Base-by-base conservation (phyloP, 1,140 invertebrate genomes). In the Drosophila grimshawi region DNA sequence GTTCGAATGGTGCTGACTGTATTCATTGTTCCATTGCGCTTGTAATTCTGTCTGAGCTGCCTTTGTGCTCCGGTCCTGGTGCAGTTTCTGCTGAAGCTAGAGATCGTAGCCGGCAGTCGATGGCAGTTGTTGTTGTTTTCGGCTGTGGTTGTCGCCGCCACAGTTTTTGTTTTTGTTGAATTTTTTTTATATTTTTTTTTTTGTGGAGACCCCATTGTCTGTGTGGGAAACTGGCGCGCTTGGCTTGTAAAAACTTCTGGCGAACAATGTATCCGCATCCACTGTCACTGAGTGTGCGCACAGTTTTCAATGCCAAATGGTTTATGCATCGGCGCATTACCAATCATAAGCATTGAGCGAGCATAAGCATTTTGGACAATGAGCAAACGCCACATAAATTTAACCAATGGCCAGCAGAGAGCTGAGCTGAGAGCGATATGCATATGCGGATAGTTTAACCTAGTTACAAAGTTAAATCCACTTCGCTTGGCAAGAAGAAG, bases 281-380 rank as follows among this genome's bases (percentile, higher is more conserved):
- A 80, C 41, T 27, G 32, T 49, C 45, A 19, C 35, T 27, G 11
- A 7, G 45, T 52, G 45, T 71, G 55, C 33, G 33, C 51, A 49
- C 49, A 76, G 70, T 77, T 86, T 89, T 88, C 86, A 88, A 88
- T 88, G 85, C 85, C 85, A 90, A 88, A 88, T 88, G 85, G 80
- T 88, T 86, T 85, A 88, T 88, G 78, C 75, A 88, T 72, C 68
- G 73, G 32, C 19, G 78, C 65, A 85, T 85, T 80, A 76, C 71
- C 82, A 86, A 88, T 86, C 82, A 86, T 86, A 86, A 86, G 80
- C 79, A 65, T 51, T 27, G 19, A 29, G 41, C 46, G 61, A 81
- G 66, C 41, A 56, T 72, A 86, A 70, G 68, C 81, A 67, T 71
- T 66, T 76, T 29, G 76, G 69, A 89, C 80, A 80, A 78, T 83